Evolutionary conservation across 2,113 vertebrate genomes (phyloP).

Genomic region (Danio rerio): GRCz12tu NC_133185.1:35626001-35626500

Average conservation of each 20-base stretch:
- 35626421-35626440: not conserved
- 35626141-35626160: slow-evolving; percentile 70
- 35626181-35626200: slow-evolving; percentile 72
- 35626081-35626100: slow-evolving; percentile 78
- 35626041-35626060: slow-evolving; percentile 62
- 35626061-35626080: slow-evolving; percentile 62
- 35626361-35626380: not conserved
- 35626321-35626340: not conserved
- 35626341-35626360: not conserved
- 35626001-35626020: slow-evolving; percentile 34
- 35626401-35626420: slow-evolving; percentile 14
- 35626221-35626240: slow-evolving; percentile 57
- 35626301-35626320: not conserved
- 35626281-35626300: slow-evolving; percentile 1
- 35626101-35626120: slow-evolving; percentile 77
- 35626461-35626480: not conserved
- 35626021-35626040: slow-evolving; percentile 59
- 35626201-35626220: slow-evolving; percentile 64
- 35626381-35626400: slow-evolving; percentile 2
- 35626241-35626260: slow-evolving; percentile 49
- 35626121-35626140: slow-evolving; percentile 73
- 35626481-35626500: not conserved
- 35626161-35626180: slow-evolving; percentile 68
- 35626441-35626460: not conserved
- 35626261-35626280: not conserved